phyloP scores from a whole-genome alignment of 2,888 invertebrate genomes.

The Synanthedon tipuliformis region DNA sequence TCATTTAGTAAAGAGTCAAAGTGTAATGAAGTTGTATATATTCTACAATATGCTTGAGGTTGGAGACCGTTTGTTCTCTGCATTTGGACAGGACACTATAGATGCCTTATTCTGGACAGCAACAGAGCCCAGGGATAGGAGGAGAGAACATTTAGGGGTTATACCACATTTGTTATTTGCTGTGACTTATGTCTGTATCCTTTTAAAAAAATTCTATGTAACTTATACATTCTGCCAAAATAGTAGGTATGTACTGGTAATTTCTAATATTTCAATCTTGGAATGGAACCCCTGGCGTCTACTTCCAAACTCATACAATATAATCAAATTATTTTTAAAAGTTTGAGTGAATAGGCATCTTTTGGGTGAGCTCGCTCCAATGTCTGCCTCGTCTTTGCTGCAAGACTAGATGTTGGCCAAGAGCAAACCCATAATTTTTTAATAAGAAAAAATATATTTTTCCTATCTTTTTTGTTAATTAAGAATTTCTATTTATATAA shows the following conservation, averaged over 20 bases:
- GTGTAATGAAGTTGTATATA: slow-evolving; percentile 98
- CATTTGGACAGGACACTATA: slow-evolving; percentile 97
- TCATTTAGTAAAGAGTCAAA: slow-evolving; percentile 96
- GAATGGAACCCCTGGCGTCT: no score
- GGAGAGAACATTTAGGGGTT: slow-evolving; percentile 86
- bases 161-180: slow-evolving; percentile 93
- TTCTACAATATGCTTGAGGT: slow-evolving; percentile 99
- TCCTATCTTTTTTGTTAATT: no score
- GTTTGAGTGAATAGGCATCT: no score
- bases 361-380: no score
- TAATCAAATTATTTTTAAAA: no score
- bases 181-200: slow-evolving; percentile 94
- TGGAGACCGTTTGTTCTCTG: slow-evolving; percentile 94
- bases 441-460: no score
- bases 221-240: not conserved
- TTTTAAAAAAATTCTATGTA: slow-evolving; percentile 46
- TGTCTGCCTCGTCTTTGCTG: no score
- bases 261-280: no score
- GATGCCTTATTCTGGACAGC: slow-evolving; percentile 99
- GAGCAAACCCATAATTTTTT: no score
- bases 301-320: no score
- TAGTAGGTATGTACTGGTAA: no score
- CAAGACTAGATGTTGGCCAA: no score
- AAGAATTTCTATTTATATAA: not conserved
- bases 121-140: slow-evolving; percentile 89